Conservation (phyloP, 2,113 vertebrate species). For the Chionis minor region DNA sequence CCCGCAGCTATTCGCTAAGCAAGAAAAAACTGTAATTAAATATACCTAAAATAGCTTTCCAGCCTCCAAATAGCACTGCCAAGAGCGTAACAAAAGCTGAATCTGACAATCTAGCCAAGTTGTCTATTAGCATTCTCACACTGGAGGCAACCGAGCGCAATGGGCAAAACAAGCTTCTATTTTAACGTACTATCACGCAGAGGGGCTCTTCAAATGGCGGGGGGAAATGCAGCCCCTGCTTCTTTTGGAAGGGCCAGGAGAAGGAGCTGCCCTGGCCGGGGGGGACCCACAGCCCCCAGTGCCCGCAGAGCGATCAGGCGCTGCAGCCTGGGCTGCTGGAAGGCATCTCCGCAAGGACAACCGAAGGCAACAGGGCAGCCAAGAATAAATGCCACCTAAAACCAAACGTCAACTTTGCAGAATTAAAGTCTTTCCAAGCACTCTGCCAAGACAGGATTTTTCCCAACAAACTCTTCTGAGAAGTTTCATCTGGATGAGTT, state of each 20-base stretch:
- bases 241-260: no score
- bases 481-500: not conserved
- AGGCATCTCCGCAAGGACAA: not conserved
- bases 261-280: not conserved
- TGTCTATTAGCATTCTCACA: not conserved
- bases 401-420: not conserved
- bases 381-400: not conserved
- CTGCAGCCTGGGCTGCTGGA: not conserved
- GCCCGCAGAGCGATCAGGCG: accelerated
- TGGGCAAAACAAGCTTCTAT: not conserved
- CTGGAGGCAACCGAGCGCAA: accelerated
- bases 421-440: not conserved
- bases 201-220: not conserved
- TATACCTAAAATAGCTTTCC: not conserved
- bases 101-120: not conserved
- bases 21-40: not conserved
- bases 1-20: not conserved
- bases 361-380: not conserved
- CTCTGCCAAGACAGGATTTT: not conserved
- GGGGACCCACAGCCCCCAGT: accelerated
- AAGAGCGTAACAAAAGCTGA: not conserved
- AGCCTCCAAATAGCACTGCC: not conserved
- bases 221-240: not conserved
- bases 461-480: not conserved
- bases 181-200: not conserved